Evolutionary conservation across 2,888 invertebrate genomes (phyloP), one percentile per base, ranked within the genome.

Genomic region (Agriopis marginaria): DNA sequence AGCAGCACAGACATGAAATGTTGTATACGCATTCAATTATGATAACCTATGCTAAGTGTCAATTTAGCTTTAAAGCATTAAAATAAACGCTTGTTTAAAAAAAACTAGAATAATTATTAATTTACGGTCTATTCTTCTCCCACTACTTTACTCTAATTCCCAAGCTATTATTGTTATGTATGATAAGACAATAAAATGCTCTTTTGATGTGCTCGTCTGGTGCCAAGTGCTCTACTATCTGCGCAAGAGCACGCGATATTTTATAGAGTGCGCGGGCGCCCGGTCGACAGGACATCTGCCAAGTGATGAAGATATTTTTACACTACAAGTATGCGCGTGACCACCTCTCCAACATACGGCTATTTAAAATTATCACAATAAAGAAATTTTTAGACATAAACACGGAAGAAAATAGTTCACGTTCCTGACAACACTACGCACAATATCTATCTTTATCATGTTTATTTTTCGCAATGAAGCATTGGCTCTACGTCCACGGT

Each of bases 261-360:
- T 81, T 85, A 82, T 80, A 82, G 42, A 56, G 40, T 32, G 76
- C 80, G 82, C 84, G 82, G 77, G 76, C 80, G 82, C 77, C 44
- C 75, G 74, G 64, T 83, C 79, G 77, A 79, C 82, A 85, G 85
- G 82, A 88, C 88, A 84, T 88, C 86, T 93, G 93, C 93, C 93
- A 93, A 93, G 86, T 87, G 89, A 93, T 90, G 88, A 89, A 87
- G 78, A 82, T 93, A 93, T 89, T 86, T 88, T 86, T 92, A 90
- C 79, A 79, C 55, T 80, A 79, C 82, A 87, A 89, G 86, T 89
- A 89, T 89, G 89, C 93, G 90, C 91, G 92, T 93, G 92, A 91
- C 89, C 89, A 82, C 84, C 84, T 88, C 88, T 92, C 88, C 81
- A 82, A 86, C 80, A 84, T 82, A 75, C 70, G 66, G 80, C 85